Conservation (phyloP, 2,113 vertebrate species). For the Vireo altiloquus region DNA sequence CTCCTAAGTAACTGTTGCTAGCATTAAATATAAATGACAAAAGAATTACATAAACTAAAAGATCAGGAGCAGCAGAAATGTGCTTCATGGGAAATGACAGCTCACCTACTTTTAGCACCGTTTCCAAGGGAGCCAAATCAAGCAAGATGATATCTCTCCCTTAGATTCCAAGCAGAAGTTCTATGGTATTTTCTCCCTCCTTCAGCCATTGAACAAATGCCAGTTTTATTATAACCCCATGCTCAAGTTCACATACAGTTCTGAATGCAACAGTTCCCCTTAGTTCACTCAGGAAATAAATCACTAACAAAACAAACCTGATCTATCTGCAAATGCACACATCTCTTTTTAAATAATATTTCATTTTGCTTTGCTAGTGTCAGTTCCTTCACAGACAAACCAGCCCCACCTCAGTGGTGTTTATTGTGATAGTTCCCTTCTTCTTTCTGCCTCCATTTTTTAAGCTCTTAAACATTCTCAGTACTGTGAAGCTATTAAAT, state of each 20-base stretch:
- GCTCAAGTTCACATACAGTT: background rate
- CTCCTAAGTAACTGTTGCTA: background rate
- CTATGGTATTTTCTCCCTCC: background rate
- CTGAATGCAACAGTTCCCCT: background rate
- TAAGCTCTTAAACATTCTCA: background rate
- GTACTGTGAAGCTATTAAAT: background rate
- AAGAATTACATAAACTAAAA: background rate
- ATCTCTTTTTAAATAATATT: background rate
- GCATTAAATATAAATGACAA: background rate
- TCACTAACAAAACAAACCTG: background rate
- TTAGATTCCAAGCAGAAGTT: background rate
- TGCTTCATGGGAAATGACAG: background rate
- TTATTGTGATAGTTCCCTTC: background rate
- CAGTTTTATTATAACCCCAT: background rate
- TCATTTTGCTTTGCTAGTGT: background rate
- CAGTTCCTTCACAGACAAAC: background rate
- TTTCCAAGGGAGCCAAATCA: constrained; percentile 2
- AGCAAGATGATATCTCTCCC: background rate
- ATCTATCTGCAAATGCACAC: background rate
- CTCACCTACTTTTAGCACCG: background rate
- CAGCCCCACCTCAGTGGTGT: background rate
- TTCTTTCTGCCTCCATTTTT: accelerated
- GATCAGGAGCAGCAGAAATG: background rate
- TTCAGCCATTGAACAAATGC: background rate
- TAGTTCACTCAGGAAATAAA: background rate